Conservation (phyloP, 1,140 invertebrate genomes). For the Thrips palmi region DNA sequence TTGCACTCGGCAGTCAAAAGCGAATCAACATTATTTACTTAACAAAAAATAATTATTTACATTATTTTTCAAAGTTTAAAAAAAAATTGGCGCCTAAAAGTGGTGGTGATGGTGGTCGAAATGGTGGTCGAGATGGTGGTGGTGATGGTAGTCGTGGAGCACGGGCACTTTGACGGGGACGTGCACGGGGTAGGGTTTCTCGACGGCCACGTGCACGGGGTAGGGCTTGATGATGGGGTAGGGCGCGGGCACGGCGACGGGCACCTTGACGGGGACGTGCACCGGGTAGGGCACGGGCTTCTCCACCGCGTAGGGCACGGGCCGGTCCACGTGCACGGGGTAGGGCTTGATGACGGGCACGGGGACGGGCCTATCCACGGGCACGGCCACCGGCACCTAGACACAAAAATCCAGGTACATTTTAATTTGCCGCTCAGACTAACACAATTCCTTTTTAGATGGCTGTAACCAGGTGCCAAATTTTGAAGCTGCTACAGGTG, state of each 20-base stretch:
- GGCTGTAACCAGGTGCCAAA: too few relatives aligned
- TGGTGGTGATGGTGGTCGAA: not conserved
- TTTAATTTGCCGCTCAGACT: too few relatives aligned
- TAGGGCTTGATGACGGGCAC: conserved; percentile 33
- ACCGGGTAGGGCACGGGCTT: conserved; percentile 46
- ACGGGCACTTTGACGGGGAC: conserved; percentile 15
- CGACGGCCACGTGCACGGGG: conserved; percentile 11
- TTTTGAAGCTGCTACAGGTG: too few relatives aligned
- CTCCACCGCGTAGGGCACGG: conserved; percentile 26
- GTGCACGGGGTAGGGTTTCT: conserved; percentile 12
- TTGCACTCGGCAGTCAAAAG: too few relatives aligned
- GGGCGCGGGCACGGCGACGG: conserved; percentile 37
- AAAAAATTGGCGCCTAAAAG: too few relatives aligned
- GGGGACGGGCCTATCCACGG: conserved; percentile 29
- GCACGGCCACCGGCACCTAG: conserved; percentile 26
- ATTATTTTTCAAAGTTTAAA: too few relatives aligned
- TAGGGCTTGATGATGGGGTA: conserved; percentile 8
- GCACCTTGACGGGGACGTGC: conserved; percentile 17
- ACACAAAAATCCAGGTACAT: too few relatives aligned
- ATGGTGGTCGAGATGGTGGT: not conserved
- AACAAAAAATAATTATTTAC: too few relatives aligned
- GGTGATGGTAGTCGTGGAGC: conserved; percentile 1
- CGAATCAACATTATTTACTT: too few relatives aligned
- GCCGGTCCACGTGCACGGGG: conserved; percentile 34
- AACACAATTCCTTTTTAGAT: too few relatives aligned